Evolutionary conservation across 2,113 vertebrate genomes (phyloP).

Genomic region (Hippocampus barbouri): DNA sequence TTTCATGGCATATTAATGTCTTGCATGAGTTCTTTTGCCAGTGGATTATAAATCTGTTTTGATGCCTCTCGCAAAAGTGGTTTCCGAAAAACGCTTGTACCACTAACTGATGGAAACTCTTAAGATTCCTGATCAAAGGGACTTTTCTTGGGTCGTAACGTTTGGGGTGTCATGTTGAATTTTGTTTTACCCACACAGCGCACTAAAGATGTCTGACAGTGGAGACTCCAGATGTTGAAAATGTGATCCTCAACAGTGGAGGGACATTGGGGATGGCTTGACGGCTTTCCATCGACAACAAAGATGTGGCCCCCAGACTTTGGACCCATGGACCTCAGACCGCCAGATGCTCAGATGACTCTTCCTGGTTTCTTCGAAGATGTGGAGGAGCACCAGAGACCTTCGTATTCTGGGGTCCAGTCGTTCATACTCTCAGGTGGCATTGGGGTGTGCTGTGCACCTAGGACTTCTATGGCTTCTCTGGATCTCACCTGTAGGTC

Average conservation of each 20-base stretch:
- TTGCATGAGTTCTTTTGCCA: slow-evolving; percentile 15
- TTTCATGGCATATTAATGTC: not conserved
- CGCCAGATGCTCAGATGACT: slow-evolving; percentile 59
- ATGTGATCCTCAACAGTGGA: not conserved
- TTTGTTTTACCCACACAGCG: slow-evolving; percentile 50
- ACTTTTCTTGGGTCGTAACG: not conserved
- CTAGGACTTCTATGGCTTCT: slow-evolving; percentile 63
- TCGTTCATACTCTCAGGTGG: slow-evolving; percentile 74
- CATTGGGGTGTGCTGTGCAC: slow-evolving; percentile 70
- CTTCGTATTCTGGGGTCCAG: slow-evolving; percentile 71
- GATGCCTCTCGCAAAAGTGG: slow-evolving; percentile 17
- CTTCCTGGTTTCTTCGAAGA: slow-evolving; percentile 61
- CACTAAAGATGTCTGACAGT: slow-evolving; percentile 36
- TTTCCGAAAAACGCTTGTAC: slow-evolving; percentile 1
- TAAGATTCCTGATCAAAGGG: not conserved
- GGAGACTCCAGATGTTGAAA: slow-evolving; percentile 3
- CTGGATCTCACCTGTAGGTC: slow-evolving; percentile 77
- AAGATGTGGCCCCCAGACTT: slow-evolving; percentile 67
- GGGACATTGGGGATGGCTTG: slow-evolving; percentile 25
- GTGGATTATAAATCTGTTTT: not conserved
- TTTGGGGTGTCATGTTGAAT: slow-evolving; percentile 1
- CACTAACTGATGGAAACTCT: not conserved
- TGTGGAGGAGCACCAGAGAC: slow-evolving; percentile 44
- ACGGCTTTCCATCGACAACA: slow-evolving; percentile 19
- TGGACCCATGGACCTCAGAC: slow-evolving; percentile 61